Evolutionary conservation across 2,888 invertebrate genomes (phyloP).

Genomic region (Drosophila acutilabella): DNA sequence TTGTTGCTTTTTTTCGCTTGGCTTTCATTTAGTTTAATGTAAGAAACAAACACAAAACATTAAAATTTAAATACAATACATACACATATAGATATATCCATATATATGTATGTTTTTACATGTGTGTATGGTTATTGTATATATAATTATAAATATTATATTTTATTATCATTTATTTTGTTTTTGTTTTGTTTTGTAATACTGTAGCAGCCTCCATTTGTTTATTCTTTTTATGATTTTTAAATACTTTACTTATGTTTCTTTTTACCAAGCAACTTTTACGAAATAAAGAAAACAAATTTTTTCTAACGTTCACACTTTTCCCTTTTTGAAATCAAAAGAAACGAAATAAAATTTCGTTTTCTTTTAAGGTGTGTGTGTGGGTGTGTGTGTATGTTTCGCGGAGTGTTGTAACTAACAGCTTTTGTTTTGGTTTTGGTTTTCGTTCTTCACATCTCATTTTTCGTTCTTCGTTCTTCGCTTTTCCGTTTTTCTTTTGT

Average conservation of each 20-base stretch:
- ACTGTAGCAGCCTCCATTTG: conserved; percentile 82
- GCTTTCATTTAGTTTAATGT: conserved; percentile 47
- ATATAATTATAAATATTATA: conserved; percentile 51
- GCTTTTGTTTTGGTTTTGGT: conserved; percentile 30
- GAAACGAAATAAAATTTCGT: conserved; percentile 1
- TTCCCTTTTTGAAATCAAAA: not conserved
- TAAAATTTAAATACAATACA: conserved; percentile 47
- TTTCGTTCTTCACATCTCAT: too few species aligned
- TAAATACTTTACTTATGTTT: conserved; percentile 27
- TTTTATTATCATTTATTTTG: conserved; percentile 25
- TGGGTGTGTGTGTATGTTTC: conserved; percentile 21
- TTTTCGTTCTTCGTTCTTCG: conserved; percentile 3
- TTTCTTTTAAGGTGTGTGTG: not conserved
- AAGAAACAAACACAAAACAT: conserved; percentile 68
- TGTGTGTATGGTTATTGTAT: conserved; percentile 31
- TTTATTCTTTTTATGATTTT: conserved; percentile 45
- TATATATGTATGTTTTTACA: conserved; percentile 26
- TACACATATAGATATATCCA: conserved; percentile 34
- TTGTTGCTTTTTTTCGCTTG: conserved; percentile 38
- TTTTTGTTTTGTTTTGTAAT: conserved; percentile 63
- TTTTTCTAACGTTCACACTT: conserved; percentile 27
- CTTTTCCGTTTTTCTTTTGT: conserved; percentile 25
- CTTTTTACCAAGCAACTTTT: conserved; percentile 14
- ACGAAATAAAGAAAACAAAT: conserved; percentile 16
- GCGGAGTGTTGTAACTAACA: conserved; percentile 63